phyloP scores from a whole-genome alignment of 35 echinoderm and acorn worm species.

The Diadema setosum region DNA sequence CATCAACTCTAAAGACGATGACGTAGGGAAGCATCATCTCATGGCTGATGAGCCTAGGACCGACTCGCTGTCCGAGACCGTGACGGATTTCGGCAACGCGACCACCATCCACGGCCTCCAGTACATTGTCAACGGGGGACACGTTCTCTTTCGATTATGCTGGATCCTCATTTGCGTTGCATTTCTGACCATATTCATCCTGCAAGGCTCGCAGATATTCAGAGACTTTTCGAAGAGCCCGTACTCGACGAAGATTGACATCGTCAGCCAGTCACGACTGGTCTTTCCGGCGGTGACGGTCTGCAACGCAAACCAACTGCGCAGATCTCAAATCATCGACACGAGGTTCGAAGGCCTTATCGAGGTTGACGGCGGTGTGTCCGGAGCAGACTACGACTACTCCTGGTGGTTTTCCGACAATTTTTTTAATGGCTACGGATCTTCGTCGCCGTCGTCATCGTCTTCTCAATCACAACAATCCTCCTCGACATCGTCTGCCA shows the following conservation, averaged over 20 bases:
- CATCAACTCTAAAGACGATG: too few relatives aligned
- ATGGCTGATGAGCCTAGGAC: too few relatives aligned
- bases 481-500: not conserved
- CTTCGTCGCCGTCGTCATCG: not conserved
- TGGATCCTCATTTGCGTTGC: not conserved
- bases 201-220: not conserved
- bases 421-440: not conserved
- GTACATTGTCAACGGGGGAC: not conserved
- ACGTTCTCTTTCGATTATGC: not conserved
- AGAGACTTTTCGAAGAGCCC: not conserved
- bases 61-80: not conserved
- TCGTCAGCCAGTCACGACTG: not conserved
- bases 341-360: slow-evolving; percentile 71
- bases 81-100: not conserved
- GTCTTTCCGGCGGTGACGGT: not conserved
- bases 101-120: not conserved
- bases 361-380: slow-evolving; percentile 56
- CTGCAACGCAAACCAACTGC: not conserved
- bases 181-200: not conserved
- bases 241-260: slow-evolving; percentile 11
- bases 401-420: slow-evolving; percentile 63
- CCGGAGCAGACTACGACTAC: slow-evolving; percentile 60
- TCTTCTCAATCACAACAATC: not conserved
- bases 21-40: too few relatives aligned
- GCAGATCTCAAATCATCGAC: slow-evolving; percentile 9